Conservation (phyloP, 2,113 vertebrate genomes). For the Zapornia atra region DNA sequence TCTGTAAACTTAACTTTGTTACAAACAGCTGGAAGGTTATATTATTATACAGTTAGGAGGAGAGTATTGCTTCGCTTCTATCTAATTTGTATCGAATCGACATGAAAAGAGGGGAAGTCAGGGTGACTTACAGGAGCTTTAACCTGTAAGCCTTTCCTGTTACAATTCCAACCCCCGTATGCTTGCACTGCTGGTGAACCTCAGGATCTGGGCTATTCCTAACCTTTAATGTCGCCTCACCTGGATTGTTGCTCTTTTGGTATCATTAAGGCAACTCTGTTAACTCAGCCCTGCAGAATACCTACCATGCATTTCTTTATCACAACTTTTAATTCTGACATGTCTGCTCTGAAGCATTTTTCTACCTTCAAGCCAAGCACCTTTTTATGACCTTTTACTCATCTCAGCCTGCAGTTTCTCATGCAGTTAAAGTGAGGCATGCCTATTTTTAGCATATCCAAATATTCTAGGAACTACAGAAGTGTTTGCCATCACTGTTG, state of each 20-base stretch:
- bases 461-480: constrained; percentile 51
- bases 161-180: neutral
- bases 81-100: neutral
- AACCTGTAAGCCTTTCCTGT: neutral
- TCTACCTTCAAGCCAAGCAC: neutral
- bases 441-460: constrained; percentile 55
- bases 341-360: neutral
- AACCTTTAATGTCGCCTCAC: neutral
- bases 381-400: constrained; percentile 31
- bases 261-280: neutral
- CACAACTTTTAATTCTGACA: neutral
- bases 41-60: neutral
- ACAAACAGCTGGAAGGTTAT: neutral
- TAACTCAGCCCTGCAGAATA: neutral
- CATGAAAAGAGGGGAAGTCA: neutral
- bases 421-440: constrained; percentile 8
- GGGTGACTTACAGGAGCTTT: neutral
- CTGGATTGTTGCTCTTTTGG: neutral
- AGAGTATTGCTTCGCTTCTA: neutral
- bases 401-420: constrained; percentile 42
- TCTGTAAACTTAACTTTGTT: neutral
- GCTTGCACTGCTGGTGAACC: neutral
- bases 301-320: neutral
- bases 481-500: constrained; percentile 12
- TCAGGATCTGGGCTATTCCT: neutral